Evolutionary conservation across 2,888 invertebrate species (phyloP).

Genomic region (Nowickia ferox): DNA sequence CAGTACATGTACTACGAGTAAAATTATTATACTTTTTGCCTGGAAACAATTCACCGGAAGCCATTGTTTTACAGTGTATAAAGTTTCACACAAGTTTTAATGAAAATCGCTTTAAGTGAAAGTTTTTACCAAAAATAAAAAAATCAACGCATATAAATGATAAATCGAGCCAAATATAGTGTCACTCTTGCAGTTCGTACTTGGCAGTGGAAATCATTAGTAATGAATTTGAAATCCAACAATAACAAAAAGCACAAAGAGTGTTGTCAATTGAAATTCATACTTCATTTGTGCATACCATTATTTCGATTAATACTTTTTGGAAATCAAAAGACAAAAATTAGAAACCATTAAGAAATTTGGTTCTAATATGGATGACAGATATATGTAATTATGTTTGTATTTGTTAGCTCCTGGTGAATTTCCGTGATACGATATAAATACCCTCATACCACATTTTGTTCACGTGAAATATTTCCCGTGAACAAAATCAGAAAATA

Average conservation of each 20-base stretch:
- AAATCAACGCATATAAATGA: slow-evolving; percentile 19
- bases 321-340: not conserved
- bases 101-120: slow-evolving; percentile 60
- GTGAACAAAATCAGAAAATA: too few relatives aligned
- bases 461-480: too few relatives aligned
- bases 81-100: slow-evolving; percentile 2
- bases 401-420: too few relatives aligned
- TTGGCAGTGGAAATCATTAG: slow-evolving; percentile 62
- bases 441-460: too few relatives aligned
- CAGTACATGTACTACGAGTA: too few relatives aligned
- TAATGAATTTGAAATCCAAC: slow-evolving; percentile 48
- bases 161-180: slow-evolving; percentile 69
- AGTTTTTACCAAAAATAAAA: slow-evolving; percentile 48
- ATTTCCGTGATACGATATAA: too few relatives aligned
- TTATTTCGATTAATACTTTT: not conserved
- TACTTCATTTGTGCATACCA: not conserved
- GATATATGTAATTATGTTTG: not conserved
- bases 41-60: slow-evolving; percentile 39
- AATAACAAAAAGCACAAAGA: slow-evolving; percentile 18
- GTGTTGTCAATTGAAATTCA: slow-evolving; percentile 44
- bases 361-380: not conserved
- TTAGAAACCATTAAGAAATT: not conserved
- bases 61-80: slow-evolving; percentile 15
- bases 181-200: slow-evolving; percentile 62
- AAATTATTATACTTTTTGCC: not conserved